Evolutionary conservation across 2,113 vertebrate species (phyloP).

Genomic region (Indicator indicator): DNA sequence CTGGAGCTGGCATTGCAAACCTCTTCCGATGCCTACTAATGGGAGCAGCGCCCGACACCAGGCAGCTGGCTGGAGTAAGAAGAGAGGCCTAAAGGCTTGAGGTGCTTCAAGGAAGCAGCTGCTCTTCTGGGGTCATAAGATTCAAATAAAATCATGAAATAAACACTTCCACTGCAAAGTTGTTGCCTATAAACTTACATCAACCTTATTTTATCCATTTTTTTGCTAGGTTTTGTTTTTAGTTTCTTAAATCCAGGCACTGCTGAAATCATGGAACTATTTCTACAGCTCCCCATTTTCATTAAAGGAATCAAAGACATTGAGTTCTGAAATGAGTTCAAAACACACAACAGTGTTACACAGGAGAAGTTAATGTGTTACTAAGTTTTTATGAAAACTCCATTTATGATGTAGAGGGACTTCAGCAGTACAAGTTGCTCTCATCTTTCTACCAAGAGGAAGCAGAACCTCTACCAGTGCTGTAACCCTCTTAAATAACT

Average conservation of each 20-base stretch:
- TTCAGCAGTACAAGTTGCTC: neutral
- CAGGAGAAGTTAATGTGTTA: neutral
- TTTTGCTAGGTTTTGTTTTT: neutral
- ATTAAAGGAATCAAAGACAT: neutral
- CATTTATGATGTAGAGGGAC: neutral
- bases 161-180: neutral
- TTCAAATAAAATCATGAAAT: neutral
- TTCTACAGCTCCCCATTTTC: neutral
- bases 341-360: neutral
- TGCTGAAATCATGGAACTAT: neutral
- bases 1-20: accelerated
- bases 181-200: neutral
- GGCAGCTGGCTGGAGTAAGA: neutral
- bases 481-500: neutral
- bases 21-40: neutral
- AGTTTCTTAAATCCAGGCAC: neutral
- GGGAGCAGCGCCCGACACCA: neutral
- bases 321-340: neutral
- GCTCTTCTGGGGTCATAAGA: neutral
- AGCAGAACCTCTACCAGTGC: neutral
- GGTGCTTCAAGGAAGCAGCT: neutral
- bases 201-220: neutral
- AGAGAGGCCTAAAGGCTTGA: neutral
- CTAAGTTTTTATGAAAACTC: neutral
- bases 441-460: neutral